Base-by-base conservation (phyloP, 2,797 vertebrate genomes). In the Serranus cabrilla region DNA sequence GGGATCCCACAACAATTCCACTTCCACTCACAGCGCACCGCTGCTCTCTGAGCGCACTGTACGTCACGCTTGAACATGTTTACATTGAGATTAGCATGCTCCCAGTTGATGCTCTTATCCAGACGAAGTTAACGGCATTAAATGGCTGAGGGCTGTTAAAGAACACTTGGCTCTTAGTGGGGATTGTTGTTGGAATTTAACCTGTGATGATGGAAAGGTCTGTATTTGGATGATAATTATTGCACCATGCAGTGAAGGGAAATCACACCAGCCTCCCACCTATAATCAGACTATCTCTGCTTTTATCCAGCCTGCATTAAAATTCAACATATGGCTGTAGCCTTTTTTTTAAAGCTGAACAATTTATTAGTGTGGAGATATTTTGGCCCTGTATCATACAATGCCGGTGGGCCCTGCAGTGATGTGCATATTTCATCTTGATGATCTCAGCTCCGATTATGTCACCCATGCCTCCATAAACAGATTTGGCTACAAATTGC, bases 31-130 rank as follows among this genome's bases (percentile, higher is more conserved):
- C 65, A 87, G 65, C 68, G 40, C 81, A 17, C 80, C 89, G 0
- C 74, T 90, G 79, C 74, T 88, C 34, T 84, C 85, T 0, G 91
- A 93, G 37, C 68, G 71, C 77, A 74, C 85, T 65, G 95, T 95
- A 94, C 9, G 85, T 88, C 76, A 40, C 31, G 2, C 59, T 67
- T 58, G 1, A 73, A 47, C 50, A 50, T 78, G 59, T 83, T 83
- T 84, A 63, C 73, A 62, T 43, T 74, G 54, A 72, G 57, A 86
- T 79, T 50, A 83, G 47, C 42, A 7, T 62, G 49, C 67, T 64
- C 60, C 47, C 37, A 58, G 55, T 16, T 59, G 61, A 71, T 69
- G 20, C 16, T 79, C 51, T 81, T 62, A 66, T 77, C 68, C 50
- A 34, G 62, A 56, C n/a, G 13, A 42, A 13, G 31, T 75, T 65